These are phyloP conservation scores for Drosophila paulistorum DNA, from an alignment of 1,140 invertebrate species.

Conservation along the genomic window DNA sequence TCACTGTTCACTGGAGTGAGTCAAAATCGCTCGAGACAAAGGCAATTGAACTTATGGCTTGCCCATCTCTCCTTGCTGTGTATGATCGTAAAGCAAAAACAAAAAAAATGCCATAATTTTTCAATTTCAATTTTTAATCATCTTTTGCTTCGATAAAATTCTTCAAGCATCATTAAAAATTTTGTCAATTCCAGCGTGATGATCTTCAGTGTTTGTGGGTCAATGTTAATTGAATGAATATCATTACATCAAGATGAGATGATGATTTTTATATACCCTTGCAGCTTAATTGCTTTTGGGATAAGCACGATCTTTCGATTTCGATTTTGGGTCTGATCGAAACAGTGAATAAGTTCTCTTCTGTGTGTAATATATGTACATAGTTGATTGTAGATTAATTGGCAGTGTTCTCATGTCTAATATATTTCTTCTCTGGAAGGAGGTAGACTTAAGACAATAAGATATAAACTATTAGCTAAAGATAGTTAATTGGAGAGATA, in stretches of 20 bases:
- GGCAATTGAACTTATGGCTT: constrained; percentile 4
- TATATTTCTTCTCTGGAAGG: too few species aligned
- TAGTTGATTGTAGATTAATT: too few species aligned
- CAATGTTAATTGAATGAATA: constrained; percentile 6
- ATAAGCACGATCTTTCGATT: background rate
- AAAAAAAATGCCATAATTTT: background rate
- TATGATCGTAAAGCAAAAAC: background rate
- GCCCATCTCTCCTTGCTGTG: background rate
- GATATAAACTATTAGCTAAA: too few species aligned
- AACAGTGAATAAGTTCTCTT: too few species aligned
- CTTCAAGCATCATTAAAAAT: constrained; percentile 13
- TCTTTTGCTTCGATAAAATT: constrained; percentile 6
- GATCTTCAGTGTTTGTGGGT: constrained; percentile 4
- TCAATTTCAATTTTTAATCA: background rate
- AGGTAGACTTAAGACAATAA: too few species aligned
- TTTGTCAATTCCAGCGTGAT: constrained; percentile 5
- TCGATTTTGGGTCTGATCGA: too few species aligned
- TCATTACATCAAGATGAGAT: background rate
- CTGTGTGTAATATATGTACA: too few species aligned
- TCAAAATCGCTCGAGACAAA: constrained; percentile 35
- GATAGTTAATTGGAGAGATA: too few species aligned
- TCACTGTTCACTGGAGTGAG: constrained; percentile 9
- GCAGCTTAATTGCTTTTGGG: background rate
- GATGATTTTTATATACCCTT: background rate
- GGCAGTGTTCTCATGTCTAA: too few species aligned